Base-by-base conservation (phyloP, 2,113 vertebrate species). In the Microtus richardsoni region DNA sequence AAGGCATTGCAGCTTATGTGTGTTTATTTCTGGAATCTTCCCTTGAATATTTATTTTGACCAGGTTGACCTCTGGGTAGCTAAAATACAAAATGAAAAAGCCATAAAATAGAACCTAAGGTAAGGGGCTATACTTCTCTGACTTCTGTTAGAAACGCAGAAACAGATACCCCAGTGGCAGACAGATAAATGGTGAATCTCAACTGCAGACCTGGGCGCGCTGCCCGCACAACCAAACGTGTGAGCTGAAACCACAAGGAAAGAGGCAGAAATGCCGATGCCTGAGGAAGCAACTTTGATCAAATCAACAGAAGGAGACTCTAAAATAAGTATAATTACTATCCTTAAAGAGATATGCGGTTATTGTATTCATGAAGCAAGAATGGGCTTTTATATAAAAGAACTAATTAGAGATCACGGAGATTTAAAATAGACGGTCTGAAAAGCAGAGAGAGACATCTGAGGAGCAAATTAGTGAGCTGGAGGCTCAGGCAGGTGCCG, bases 351-450 rank as follows among this genome's bases (percentile, higher is more conserved):
- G 90, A 91, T 41, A 60, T 91, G 92, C 80, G 47, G 92, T 88
- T 91, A 90, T 91, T 66, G 33, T 89, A 84, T 84, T 94, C 58
- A 54, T 19, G 78, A 85, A 92, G 92, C 75, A 71, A 96, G 94
- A 97, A 93, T 75, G 95, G 90, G 97, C 90, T 94, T 96, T 95
- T 87, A 21, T 62, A 88, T 62, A 66, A 93, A 95, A 91, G 96
- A 97, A 19, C 95, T 95, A 93, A 97, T 95, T 90, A 97, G 97
- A 83, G 90, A 93, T 44, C 85, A 13, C 0, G 60, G 95, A 68
- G 52, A 91, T 90, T 92, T 94, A 92, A 95, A 93, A 93, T 88
- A 97, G 92, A 89, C 0, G 19, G 82, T 93, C 97, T 94, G 95
- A 84, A 44, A 87, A 78, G 91, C 78, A 30, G 58, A 33, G 36